Percentiles rank a stretch among this genome's conserved stretches.
Conservation (phyloP, 1,140 invertebrate species). For the Nixonia krombeini region DNA sequence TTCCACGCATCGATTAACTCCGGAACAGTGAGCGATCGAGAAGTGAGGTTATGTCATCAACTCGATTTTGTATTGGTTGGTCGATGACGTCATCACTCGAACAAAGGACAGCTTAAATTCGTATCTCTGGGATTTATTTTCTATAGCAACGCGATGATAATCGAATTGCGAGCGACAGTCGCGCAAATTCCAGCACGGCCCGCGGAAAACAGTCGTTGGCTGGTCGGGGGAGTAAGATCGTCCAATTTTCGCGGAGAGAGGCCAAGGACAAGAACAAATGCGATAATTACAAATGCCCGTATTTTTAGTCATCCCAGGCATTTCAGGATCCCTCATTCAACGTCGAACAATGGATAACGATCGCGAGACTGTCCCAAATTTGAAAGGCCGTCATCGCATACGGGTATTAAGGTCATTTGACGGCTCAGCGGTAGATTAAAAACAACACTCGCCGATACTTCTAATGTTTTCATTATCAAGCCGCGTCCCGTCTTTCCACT, state of each 20-base stretch:
- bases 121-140: too few species aligned
- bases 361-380: conserved; percentile 36
- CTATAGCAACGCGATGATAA: conserved; percentile 20
- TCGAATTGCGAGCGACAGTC: conserved; percentile 32
- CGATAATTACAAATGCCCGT: conserved; percentile 47
- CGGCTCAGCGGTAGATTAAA: conserved; percentile 9
- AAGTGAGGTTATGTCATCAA: too few species aligned
- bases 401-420: conserved; percentile 41
- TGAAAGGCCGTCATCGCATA: conserved; percentile 36
- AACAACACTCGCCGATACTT: conserved; percentile 17
- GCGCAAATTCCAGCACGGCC: too few species aligned
- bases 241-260: conserved; percentile 19
- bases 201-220: too few species aligned
- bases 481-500: too few species aligned
- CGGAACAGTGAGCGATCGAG: too few species aligned
- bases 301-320: conserved; percentile 41
- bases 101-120: too few species aligned
- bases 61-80: too few species aligned
- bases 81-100: too few species aligned
- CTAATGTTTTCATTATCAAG: conserved; percentile 2
- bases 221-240: too few species aligned
- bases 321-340: conserved; percentile 41
- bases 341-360: conserved; percentile 42
- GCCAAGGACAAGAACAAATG: conserved; percentile 45
- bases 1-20: too few species aligned